Percentiles rank a stretch among this genome's conserved stretches.
These are phyloP conservation scores for Phyllopteryx taeniolatus DNA, from an alignment of 2,113 vertebrate genomes.

Conservation along the genomic window DNA sequence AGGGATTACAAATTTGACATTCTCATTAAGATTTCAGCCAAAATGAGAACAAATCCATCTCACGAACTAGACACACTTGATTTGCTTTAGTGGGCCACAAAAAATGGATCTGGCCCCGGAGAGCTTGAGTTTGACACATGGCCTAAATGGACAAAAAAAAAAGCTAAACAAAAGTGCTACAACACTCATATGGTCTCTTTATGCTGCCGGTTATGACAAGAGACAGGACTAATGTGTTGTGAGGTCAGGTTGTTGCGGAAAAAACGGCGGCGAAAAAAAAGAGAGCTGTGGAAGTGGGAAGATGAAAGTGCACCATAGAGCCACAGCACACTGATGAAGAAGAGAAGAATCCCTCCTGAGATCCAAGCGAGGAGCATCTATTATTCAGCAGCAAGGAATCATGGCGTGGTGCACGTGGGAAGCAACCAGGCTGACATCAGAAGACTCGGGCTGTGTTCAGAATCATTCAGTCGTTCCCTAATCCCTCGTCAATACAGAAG, in stretches of 20 bases:
- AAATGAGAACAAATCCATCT: neutral
- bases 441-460: conserved; percentile 17
- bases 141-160: neutral
- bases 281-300: conserved; percentile 27
- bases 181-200: neutral
- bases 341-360: conserved; percentile 32
- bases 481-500: neutral
- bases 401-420: conserved; percentile 43
- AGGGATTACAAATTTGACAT: neutral
- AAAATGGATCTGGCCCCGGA: neutral
- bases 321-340: conserved; percentile 16
- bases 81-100: neutral
- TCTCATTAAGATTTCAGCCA: neutral
- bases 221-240: neutral
- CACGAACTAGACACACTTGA: neutral
- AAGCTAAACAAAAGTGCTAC: neutral
- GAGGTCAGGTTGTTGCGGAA: neutral
- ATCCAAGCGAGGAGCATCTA: conserved; percentile 47
- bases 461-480: neutral
- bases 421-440: conserved; percentile 25
- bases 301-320: conserved; percentile 32
- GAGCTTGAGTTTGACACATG: neutral
- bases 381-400: conserved; percentile 66
- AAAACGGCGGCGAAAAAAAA: neutral
- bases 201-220: neutral